Evolutionary conservation across 2,113 vertebrate genomes (phyloP).

Genomic region (Ciconia stormi): DNA sequence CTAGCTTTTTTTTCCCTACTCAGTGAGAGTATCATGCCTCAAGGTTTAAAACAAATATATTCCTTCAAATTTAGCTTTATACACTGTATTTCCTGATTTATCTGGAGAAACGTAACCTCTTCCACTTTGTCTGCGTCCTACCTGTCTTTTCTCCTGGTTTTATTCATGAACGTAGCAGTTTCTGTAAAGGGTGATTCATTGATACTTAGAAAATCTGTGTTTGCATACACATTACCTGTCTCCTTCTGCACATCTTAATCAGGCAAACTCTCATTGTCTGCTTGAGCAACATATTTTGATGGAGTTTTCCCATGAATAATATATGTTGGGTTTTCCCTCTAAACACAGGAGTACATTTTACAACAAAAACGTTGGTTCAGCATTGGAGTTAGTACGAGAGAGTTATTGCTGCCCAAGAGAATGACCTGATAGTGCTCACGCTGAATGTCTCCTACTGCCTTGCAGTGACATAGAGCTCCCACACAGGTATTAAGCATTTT

Average conservation of each 20-base stretch:
- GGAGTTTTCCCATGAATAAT: neutral
- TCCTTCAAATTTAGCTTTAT: neutral
- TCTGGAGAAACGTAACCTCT: neutral
- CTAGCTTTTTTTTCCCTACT: neutral
- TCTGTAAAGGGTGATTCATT: neutral
- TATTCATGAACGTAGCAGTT: neutral
- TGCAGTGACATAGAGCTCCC: rapidly evolving
- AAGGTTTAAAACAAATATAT: conserved; percentile 28
- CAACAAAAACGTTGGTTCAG: neutral
- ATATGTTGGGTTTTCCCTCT: neutral
- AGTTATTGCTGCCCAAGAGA: neutral
- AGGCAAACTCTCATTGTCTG: neutral
- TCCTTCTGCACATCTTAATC: neutral
- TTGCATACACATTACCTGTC: rapidly evolving
- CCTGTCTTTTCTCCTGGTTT: neutral
- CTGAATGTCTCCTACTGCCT: neutral
- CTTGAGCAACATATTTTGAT: neutral
- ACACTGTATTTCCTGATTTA: neutral
- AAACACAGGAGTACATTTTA: neutral
- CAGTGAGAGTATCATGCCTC: neutral
- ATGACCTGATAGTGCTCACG: neutral
- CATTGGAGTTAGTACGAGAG: neutral
- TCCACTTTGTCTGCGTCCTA: neutral
- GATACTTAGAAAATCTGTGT: neutral
- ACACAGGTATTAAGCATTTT: neutral